A percentile compares a stretch with the other conserved stretches of the same genome.
Evolutionary conservation across 1,140 invertebrate genomes (phyloP).

Genomic region (Periplaneta americana): DNA sequence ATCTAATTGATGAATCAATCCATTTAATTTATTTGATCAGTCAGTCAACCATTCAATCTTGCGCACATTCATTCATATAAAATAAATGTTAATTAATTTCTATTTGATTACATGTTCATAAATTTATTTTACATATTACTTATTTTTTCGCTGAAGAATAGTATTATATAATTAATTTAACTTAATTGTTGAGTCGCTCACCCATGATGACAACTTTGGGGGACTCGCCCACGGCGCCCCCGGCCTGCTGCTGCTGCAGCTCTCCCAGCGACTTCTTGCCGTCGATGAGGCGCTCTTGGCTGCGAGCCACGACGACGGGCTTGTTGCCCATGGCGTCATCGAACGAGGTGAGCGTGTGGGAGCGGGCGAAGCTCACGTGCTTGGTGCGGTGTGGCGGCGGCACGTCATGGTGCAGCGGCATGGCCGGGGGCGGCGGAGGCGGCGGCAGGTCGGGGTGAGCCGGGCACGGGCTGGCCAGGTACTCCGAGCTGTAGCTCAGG

Average conservation of each 20-base stretch:
- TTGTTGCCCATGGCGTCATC: slow-evolving; percentile 55
- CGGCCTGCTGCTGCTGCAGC: slow-evolving; percentile 16
- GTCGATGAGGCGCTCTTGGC: slow-evolving; percentile 65
- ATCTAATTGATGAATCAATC: too few relatives aligned
- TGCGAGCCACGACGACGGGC: slow-evolving; percentile 41
- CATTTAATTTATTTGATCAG: too few relatives aligned
- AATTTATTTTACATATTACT: too few relatives aligned
- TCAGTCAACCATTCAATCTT: too few relatives aligned
- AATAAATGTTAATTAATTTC: too few relatives aligned
- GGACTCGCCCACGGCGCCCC: slow-evolving; percentile 20
- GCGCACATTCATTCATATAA: too few relatives aligned
- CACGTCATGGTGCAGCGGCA: slow-evolving; percentile 28
- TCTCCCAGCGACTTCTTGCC: slow-evolving; percentile 43
- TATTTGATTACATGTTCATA: too few relatives aligned
- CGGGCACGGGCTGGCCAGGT: slow-evolving; percentile 37
- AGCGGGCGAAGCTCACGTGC: slow-evolving; percentile 74
- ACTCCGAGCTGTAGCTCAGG: slow-evolving; percentile 39
- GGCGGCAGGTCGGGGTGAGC: slow-evolving; percentile 45
- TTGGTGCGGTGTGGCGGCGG: slow-evolving; percentile 18
- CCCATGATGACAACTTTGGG: slow-evolving; percentile 33
- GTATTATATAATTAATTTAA: too few relatives aligned
- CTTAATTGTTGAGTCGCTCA: slow-evolving; percentile 12
- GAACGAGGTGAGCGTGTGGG: slow-evolving; percentile 75
- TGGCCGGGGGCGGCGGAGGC: slow-evolving; percentile 43
- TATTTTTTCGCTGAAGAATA: too few relatives aligned